Evolutionary conservation across 2,888 invertebrate genomes (phyloP).

Genomic region (Dromius quadrimaculatus): DNA sequence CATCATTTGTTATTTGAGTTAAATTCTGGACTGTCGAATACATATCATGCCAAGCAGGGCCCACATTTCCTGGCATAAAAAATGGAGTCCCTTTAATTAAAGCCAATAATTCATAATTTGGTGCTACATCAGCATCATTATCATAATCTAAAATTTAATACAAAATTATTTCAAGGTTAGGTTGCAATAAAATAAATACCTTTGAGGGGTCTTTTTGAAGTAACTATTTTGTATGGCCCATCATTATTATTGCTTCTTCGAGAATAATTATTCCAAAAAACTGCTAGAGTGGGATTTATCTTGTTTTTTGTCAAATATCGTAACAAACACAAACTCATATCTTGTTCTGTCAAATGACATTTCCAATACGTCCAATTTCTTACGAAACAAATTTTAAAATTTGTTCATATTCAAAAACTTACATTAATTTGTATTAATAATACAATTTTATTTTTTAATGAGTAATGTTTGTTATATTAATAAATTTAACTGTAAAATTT

Average conservation of each 20-base stretch:
- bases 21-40: conserved; percentile 68
- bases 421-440: too few species aligned
- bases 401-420: background rate
- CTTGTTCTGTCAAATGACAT: conserved; percentile 44
- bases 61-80: conserved; percentile 77
- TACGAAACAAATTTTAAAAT: background rate
- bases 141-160: conserved; percentile 58
- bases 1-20: conserved; percentile 63
- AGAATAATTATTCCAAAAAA: conserved; percentile 58
- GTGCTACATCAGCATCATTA: conserved; percentile 65
- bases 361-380: too few species aligned
- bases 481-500: background rate
- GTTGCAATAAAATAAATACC: conserved; percentile 55
- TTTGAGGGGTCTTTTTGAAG: conserved; percentile 59
- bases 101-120: conserved; percentile 77
- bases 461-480: background rate
- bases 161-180: conserved; percentile 36
- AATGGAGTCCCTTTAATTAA: conserved; percentile 74
- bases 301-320: conserved; percentile 23
- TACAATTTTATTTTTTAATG: background rate
- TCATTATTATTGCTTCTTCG: conserved; percentile 61
- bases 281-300: background rate
- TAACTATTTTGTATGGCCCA: conserved; percentile 62
- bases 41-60: conserved; percentile 77
- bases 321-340: conserved; percentile 46